Conservation (phyloP, 2,113 vertebrate species). For the Phylloscopus trochiloides region DNA sequence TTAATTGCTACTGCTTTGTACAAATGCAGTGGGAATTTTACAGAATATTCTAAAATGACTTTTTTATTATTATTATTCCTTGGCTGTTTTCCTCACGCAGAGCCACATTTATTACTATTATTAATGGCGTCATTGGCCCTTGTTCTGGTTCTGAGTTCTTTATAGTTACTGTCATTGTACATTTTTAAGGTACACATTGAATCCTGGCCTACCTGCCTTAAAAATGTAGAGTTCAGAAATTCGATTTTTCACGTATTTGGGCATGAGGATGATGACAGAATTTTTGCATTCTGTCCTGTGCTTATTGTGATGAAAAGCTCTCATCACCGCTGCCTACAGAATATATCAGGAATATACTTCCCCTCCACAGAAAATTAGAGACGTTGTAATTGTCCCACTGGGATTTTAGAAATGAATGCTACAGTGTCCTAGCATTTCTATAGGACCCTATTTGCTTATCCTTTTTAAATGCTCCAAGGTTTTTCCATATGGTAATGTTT, state of each 20-base stretch:
- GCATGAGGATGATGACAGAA: neutral
- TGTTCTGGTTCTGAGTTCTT: neutral
- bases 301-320: neutral
- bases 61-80: neutral
- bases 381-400: neutral
- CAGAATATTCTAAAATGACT: neutral
- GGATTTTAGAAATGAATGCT: neutral
- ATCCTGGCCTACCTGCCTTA: neutral
- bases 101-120: neutral
- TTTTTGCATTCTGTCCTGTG: neutral
- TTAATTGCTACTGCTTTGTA: neutral
- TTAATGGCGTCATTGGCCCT: neutral
- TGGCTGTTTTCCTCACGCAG: neutral
- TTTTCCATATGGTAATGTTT: constrained; percentile 48
- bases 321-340: neutral
- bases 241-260: neutral
- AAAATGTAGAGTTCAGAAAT: neutral
- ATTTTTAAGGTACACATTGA: neutral
- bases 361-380: neutral
- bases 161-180: neutral
- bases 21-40: constrained; percentile 4
- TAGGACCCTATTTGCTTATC: neutral
- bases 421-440: neutral
- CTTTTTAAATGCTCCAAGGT: neutral
- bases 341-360: neutral